phyloP scores from a whole-genome alignment of 30 jellyfish, hydroid and myxozoan genomes.

The Phacellophora camtschatica region DNA sequence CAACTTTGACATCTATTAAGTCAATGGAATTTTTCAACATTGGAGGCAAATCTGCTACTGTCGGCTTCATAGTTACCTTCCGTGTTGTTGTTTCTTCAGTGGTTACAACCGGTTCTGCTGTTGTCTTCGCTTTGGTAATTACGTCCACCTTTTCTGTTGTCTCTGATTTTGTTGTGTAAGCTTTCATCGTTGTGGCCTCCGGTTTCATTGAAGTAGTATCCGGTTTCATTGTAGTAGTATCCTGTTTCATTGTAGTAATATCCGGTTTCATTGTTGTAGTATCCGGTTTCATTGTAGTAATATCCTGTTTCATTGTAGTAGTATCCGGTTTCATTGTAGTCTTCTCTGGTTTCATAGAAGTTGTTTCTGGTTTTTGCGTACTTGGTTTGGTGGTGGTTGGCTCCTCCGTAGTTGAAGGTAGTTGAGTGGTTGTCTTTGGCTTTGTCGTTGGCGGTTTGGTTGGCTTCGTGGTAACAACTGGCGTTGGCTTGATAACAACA shows the following conservation, averaged over 20 bases:
- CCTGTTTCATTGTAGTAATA: constrained; percentile 1
- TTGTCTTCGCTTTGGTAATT: not conserved
- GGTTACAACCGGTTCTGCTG: not conserved
- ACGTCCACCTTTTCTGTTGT: not conserved
- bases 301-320: constrained; percentile 8
- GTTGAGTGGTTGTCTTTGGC: constrained; percentile 4
- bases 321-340: constrained; percentile 44
- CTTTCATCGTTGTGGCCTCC: constrained; percentile 41
- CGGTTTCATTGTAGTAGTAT: constrained; percentile 42
- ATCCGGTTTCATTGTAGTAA: constrained; percentile 33
- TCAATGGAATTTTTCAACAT: constrained; percentile 54
- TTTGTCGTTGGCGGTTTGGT: constrained; percentile 53
- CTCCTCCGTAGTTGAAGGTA: constrained; percentile 10
- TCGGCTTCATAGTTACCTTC: constrained; percentile 5
- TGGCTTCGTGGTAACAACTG: constrained; percentile 41
- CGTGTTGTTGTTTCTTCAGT: constrained; percentile 19
- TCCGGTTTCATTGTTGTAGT: constrained; percentile 51
- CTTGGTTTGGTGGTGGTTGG: not conserved
- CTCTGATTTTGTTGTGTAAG: too few species aligned
- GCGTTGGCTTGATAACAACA: constrained; percentile 54
- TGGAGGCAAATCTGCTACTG: constrained; percentile 50
- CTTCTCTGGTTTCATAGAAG: constrained; percentile 24
- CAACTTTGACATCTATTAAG: constrained; percentile 22
- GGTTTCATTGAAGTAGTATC: constrained; percentile 45
- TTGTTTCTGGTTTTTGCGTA: not conserved